These are phyloP conservation scores for Phalacrocorax carbo DNA, from an alignment of 2,113 vertebrate genomes.

Conservation along the genomic window DNA sequence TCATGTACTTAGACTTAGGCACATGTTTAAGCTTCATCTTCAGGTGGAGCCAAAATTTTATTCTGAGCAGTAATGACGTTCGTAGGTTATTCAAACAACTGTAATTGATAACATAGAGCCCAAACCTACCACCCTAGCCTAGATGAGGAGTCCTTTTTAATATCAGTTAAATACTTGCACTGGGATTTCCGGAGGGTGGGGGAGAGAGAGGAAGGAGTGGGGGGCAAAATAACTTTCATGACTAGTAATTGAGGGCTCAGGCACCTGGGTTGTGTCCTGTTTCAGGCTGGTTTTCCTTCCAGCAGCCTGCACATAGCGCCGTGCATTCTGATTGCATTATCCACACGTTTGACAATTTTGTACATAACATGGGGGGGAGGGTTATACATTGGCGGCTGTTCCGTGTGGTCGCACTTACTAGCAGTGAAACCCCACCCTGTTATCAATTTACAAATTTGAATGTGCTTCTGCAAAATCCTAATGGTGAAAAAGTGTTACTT, in stretches of 20 bases:
- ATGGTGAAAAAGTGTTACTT: neutral
- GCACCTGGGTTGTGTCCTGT: neutral
- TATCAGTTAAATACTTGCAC: neutral
- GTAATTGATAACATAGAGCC: neutral
- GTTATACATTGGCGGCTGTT: neutral
- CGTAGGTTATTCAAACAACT: neutral
- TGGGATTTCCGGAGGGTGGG: neutral
- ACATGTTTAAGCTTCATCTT: neutral
- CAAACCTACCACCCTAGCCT: neutral
- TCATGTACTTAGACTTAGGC: neutral
- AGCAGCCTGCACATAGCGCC: accelerated
- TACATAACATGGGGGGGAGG: neutral
- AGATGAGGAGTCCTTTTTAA: neutral
- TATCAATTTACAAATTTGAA: neutral
- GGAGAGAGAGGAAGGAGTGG: neutral
- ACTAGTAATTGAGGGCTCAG: neutral
- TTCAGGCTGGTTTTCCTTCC: neutral
- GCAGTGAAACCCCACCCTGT: neutral
- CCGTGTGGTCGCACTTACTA: neutral
- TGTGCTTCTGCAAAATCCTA: accelerated
- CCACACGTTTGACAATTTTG: neutral
- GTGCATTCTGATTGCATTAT: neutral
- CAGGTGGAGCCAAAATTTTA: neutral
- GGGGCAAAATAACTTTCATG: neutral
- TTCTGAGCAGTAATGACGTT: neutral